These are phyloP conservation scores for Bimastos eiseni DNA, from an alignment of 2,888 invertebrate genomes.

Conservation along the genomic window DNA sequence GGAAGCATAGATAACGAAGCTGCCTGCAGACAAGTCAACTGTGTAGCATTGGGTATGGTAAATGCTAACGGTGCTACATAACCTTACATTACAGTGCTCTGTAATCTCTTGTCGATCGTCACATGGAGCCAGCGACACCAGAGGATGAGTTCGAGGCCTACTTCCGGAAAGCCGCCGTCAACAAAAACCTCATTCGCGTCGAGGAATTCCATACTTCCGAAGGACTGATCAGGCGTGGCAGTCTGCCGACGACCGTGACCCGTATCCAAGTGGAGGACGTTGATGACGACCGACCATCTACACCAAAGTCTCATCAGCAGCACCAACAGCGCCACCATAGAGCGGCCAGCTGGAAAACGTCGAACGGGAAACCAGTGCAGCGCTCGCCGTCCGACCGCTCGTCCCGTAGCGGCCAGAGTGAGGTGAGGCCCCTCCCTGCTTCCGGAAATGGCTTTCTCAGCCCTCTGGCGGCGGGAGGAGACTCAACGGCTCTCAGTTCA, in stretches of 20 bases:
- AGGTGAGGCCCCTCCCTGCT: not conserved
- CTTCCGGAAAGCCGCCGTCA: conserved; percentile 31
- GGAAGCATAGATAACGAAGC: not conserved
- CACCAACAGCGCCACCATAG: not conserved
- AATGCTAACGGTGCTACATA: not conserved
- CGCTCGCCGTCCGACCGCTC: not conserved
- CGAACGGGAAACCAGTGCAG: not conserved
- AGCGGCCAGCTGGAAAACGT: conserved; percentile 27
- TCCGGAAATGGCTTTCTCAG: conserved; percentile 5
- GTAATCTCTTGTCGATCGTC: not conserved
- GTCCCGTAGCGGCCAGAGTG: not conserved
- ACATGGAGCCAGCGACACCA: conserved; percentile 27
- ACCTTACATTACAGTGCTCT: not conserved
- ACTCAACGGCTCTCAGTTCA: not conserved
- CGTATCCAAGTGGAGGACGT: not conserved
- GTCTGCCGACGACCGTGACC: conserved; percentile 13
- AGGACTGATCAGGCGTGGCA: not conserved
- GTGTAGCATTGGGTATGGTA: not conserved
- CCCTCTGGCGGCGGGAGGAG: not conserved
- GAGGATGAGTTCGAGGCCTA: conserved; percentile 36
- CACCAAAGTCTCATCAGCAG: not conserved
- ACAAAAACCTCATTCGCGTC: not conserved
- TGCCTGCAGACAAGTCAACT: not conserved
- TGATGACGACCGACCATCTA: not conserved
- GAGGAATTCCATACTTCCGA: not conserved